Conservation (phyloP, 2,113 vertebrate genomes). For the Pangasianodon gigas region DNA sequence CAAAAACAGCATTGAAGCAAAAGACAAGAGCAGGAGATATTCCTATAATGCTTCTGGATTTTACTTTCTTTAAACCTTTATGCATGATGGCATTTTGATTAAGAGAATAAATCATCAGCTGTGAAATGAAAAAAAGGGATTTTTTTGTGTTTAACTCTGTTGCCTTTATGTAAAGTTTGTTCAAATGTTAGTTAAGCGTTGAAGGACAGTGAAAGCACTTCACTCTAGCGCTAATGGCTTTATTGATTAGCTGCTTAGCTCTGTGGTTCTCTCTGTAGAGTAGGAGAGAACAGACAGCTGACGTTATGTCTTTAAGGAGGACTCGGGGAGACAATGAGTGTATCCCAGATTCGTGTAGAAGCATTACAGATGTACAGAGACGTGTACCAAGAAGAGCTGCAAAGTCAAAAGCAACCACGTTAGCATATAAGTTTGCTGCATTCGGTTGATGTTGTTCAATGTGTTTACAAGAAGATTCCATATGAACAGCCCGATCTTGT, state of each 20-base stretch:
- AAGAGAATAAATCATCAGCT: background rate
- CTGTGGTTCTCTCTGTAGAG: background rate
- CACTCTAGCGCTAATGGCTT: constrained; percentile 4
- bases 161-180: background rate
- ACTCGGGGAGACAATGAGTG: no score
- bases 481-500: background rate
- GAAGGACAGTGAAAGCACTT: constrained; percentile 11
- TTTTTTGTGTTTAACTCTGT: background rate
- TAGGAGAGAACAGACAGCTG: constrained; percentile 1
- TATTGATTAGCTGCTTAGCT: constrained; percentile 35
- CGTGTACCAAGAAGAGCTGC: background rate
- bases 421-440: background rate
- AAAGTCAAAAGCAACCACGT: background rate
- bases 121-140: background rate
- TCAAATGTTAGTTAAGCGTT: background rate
- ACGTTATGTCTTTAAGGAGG: background rate
- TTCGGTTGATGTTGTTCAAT: background rate
- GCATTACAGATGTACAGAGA: background rate
- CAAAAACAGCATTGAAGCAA: background rate
- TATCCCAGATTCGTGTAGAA: background rate
- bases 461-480: background rate
- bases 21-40: background rate
- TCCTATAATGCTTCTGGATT: background rate
- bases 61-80: background rate
- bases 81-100: background rate